Evolutionary conservation across 2,113 vertebrate genomes (phyloP).

Genomic region (Hippolais icterina): DNA sequence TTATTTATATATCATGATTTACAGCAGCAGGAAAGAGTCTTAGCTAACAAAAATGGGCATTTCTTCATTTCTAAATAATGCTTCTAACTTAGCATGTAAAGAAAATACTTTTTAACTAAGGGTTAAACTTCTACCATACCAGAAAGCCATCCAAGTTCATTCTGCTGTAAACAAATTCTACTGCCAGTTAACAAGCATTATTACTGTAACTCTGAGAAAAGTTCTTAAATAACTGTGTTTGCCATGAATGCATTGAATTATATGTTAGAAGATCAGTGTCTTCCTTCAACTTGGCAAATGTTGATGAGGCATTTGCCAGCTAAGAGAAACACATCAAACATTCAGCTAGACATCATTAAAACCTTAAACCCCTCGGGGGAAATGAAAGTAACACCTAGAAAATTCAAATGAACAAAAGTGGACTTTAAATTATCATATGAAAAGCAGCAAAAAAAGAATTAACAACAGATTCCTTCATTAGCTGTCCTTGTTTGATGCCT

Average conservation of each 20-base stretch:
- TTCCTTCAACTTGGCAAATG: not conserved
- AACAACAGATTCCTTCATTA: not conserved
- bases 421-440: not conserved
- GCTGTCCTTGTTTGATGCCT: not conserved
- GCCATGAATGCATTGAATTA: not conserved
- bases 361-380: not conserved
- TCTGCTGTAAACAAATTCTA: conserved; percentile 35
- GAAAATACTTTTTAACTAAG: conserved; percentile 23
- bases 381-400: not conserved
- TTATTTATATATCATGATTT: conserved; percentile 2
- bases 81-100: not conserved
- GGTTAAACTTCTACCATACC: not conserved
- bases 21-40: not conserved
- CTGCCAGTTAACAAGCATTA: conserved; percentile 20
- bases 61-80: not conserved
- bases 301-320: not conserved
- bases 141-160: conserved; percentile 14
- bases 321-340: not conserved
- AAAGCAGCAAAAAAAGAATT: not conserved
- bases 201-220: conserved; percentile 4
- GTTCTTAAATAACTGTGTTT: conserved; percentile 9
- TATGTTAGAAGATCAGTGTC: not conserved
- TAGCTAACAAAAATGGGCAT: not conserved
- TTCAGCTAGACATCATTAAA: not conserved
- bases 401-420: not conserved